phyloP scores from a whole-genome alignment of 2,113 vertebrate species.

The Anolis carolinensis region DNA sequence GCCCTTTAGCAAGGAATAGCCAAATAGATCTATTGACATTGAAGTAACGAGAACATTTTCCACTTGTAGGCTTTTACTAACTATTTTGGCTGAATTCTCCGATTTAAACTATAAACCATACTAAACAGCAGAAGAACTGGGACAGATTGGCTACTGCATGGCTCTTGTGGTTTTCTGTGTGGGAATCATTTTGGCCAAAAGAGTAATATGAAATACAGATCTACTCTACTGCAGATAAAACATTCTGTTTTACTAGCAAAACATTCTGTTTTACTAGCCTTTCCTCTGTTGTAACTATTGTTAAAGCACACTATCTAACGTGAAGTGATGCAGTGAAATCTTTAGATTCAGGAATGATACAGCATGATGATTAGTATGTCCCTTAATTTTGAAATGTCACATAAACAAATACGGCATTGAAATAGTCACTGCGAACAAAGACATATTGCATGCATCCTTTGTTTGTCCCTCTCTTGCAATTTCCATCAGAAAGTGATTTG shows the following conservation, averaged over 20 bases:
- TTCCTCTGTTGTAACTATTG: neutral
- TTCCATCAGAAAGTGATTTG: constrained; percentile 54
- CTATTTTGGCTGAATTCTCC: neutral
- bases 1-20: neutral
- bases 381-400: constrained; percentile 26
- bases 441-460: constrained; percentile 33
- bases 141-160: neutral
- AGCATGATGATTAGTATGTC: constrained; percentile 48
- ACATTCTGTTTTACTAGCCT: too few relatives aligned
- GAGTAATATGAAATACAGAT: constrained; percentile 33
- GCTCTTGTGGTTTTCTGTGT: constrained; percentile 21
- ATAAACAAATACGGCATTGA: constrained; percentile 57
- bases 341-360: constrained; percentile 29
- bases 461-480: constrained; percentile 35
- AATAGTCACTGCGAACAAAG: constrained; percentile 51
- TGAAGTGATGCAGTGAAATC: constrained; percentile 12
- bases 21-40: neutral
- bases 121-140: neutral
- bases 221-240: neutral
- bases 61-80: neutral
- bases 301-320: constrained; percentile 26
- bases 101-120: neutral
- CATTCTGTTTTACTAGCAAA: too few relatives aligned
- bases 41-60: neutral
- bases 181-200: constrained; percentile 5